A percentile compares a stretch with the other conserved stretches of the same genome.
phyloP scores from a whole-genome alignment of 2,888 invertebrate species.

The Sicus ferrugineus region DNA sequence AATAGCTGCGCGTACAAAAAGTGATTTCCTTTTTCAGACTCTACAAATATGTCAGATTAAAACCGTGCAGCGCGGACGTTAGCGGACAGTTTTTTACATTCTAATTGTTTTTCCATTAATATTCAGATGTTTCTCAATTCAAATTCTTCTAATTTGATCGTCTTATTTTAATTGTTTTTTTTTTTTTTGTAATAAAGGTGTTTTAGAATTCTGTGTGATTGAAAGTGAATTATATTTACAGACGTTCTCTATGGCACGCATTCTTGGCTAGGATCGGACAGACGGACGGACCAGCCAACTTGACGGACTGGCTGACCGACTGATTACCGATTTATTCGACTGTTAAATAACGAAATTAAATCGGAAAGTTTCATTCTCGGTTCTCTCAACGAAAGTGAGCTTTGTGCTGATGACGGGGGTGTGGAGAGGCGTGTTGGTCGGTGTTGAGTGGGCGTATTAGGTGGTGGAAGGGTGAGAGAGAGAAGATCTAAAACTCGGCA shows the following conservation, averaged over 20 bases:
- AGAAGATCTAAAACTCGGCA: too few relatives aligned
- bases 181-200: background rate
- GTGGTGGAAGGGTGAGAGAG: too few relatives aligned
- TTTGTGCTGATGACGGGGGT: too few relatives aligned
- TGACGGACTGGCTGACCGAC: background rate
- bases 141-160: too few relatives aligned
- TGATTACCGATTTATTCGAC: background rate
- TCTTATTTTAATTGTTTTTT: too few relatives aligned
- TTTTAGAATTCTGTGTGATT: background rate
- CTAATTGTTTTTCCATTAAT: background rate
- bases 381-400: too few relatives aligned
- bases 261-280: background rate
- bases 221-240: conserved; percentile 10
- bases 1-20: conserved; percentile 40
- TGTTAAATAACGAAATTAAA: background rate
- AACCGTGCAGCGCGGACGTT: conserved; percentile 14
- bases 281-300: background rate
- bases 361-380: too few relatives aligned
- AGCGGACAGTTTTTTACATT: conserved; percentile 1
- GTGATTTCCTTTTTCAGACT: conserved; percentile 30
- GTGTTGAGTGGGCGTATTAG: too few relatives aligned
- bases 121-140: conserved; percentile 27
- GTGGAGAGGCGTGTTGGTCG: too few relatives aligned
- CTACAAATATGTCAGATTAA: conserved; percentile 30
- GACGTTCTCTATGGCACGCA: conserved; percentile 3